Percentiles rank a stretch among this genome's conserved stretches.
Conservation (phyloP, 2,113 vertebrate genomes). For the Buteo buteo region DNA sequence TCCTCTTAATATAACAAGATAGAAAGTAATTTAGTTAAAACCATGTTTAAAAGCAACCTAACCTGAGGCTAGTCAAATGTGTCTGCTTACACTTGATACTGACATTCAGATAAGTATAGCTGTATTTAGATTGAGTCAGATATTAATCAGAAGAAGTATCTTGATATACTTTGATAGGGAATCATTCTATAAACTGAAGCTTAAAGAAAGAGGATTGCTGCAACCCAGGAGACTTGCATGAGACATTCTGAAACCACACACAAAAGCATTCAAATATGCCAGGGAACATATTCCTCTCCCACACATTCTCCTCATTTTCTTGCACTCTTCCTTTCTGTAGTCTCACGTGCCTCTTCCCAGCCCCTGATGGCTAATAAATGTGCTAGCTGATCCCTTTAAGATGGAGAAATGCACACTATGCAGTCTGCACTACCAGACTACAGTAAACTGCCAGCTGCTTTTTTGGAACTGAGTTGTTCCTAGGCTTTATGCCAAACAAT, state of each 20-base stretch:
- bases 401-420: neutral
- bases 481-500: constrained; percentile 5
- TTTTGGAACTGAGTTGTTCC: neutral
- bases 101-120: neutral
- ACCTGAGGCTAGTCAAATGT: neutral
- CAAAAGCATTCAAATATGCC: neutral
- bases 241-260: neutral
- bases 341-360: neutral
- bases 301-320: neutral
- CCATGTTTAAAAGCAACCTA: neutral
- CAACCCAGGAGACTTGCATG: neutral
- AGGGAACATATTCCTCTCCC: neutral
- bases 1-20: neutral
- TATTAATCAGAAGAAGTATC: neutral
- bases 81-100: neutral
- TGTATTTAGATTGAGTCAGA: neutral
- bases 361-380: neutral
- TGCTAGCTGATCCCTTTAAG: neutral
- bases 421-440: neutral
- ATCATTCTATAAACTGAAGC: neutral
- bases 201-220: neutral
- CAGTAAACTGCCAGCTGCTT: neutral
- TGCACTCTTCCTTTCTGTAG: neutral
- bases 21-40: neutral
- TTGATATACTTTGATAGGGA: neutral